These are phyloP conservation scores for Drosophila paulistorum DNA, from an alignment of 1,140 invertebrate genomes.

Conservation along the genomic window DNA sequence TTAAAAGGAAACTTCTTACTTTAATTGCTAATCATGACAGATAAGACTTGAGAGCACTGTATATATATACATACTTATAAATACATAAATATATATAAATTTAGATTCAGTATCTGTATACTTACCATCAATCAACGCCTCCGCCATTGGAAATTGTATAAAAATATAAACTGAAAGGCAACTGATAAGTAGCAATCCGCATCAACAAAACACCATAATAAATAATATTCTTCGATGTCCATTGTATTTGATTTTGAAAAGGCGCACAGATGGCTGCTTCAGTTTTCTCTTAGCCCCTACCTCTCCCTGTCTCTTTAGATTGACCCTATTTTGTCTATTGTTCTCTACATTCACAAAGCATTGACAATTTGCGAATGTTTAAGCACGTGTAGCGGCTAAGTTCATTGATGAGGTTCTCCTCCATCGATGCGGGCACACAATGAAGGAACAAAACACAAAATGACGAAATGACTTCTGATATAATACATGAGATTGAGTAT, in stretches of 20 bases:
- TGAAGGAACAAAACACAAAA: background rate
- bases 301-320: constrained; percentile 6
- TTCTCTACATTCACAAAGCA: constrained; percentile 44
- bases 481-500: constrained; percentile 7
- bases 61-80: background rate
- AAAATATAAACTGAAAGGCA: constrained; percentile 40
- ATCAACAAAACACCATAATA: constrained; percentile 61
- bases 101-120: background rate
- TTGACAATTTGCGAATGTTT: constrained; percentile 45
- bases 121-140: constrained; percentile 35
- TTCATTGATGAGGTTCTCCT: constrained; percentile 55
- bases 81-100: background rate
- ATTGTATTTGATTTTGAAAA: constrained; percentile 72
- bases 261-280: constrained; percentile 17
- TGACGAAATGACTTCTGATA: constrained; percentile 35
- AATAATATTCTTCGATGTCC: constrained; percentile 58
- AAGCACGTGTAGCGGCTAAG: constrained; percentile 50
- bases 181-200: constrained; percentile 53
- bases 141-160: constrained; percentile 12
- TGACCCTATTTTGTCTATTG: constrained; percentile 32
- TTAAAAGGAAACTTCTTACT: background rate
- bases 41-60: background rate
- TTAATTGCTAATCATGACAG: constrained; percentile 1
- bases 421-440: constrained; percentile 23
- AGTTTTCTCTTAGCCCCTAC: constrained; percentile 18